Conservation (phyloP, 2,797 vertebrate species). For the Liasis olivaceus region DNA sequence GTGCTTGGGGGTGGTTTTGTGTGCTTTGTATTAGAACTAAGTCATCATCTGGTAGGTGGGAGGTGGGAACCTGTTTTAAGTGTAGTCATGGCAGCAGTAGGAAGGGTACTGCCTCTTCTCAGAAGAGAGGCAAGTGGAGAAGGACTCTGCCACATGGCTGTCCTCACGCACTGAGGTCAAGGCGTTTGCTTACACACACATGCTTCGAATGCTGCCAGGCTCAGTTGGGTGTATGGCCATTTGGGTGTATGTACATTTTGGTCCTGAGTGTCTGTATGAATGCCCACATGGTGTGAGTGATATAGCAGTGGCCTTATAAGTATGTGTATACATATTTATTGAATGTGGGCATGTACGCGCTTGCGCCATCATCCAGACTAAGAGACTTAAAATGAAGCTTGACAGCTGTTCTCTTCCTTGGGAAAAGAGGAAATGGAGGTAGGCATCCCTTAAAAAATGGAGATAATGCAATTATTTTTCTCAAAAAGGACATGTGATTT, state of each 20-base stretch:
- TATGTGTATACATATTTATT: neutral
- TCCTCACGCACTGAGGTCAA: neutral
- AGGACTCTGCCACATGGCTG: neutral
- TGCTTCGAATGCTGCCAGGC: neutral
- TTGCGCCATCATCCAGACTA: neutral
- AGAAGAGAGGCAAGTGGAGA: neutral
- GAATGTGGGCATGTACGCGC: neutral
- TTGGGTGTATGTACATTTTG: neutral
- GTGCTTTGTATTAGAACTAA: neutral
- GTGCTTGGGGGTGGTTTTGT: neutral
- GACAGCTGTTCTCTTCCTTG: neutral
- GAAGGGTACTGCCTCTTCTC: neutral
- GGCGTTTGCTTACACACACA: too few species aligned
- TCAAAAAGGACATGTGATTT: neutral
- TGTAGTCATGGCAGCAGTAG: neutral
- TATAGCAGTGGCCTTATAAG: neutral
- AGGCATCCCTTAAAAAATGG: neutral
- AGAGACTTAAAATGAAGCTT: neutral
- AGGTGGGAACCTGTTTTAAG: neutral
- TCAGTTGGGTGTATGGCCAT: neutral
- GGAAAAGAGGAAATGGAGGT: neutral
- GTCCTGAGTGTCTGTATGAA: neutral
- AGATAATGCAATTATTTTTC: conserved; percentile 10
- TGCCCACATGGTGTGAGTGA: neutral
- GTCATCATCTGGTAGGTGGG: neutral